Evolutionary conservation across 37 sponge, comb jelly and placozoan species (phyloP), one percentile per base, ranked within the genome.

Genomic region (Hormiphora californensis): DNA sequence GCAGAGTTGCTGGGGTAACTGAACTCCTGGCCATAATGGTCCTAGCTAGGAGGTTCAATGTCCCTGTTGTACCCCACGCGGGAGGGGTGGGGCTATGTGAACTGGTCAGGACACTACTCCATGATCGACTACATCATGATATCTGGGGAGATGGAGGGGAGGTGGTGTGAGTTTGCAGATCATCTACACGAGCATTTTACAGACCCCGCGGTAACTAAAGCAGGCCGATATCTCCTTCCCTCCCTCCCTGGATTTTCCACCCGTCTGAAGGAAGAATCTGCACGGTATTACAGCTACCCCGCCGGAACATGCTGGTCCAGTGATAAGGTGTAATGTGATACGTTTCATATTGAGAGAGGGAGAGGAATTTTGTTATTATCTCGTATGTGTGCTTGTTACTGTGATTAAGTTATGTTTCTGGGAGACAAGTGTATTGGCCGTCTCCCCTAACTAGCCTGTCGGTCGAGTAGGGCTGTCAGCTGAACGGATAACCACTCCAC

Each of bases 31-130:
- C 95, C 19, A 73, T 95, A 51, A 69, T 95, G 9, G 69, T 95
- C 9, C 89, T 95, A 86, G 95, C 95, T 34, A 86, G 87, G 22
- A 95, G 91, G 63, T 91, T 89, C 51, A 68, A 68, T 35, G 89
- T 95, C 5, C 95, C 95, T 9, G 95, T 95, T 33, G 91, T 92
- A 49, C 95, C 95, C 25, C 95, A 95, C 46, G 95, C 91, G 28
- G 95, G 95, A 0, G 95, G 95, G 19, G 93, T 92, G 44, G 95
- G 95, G 36, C 89, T 95, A 54, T 95, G 95, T 43, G 95, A 95
- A 54, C 86, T 88, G 46, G 95, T 92, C 0, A 89, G 89, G 34
- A n/a, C 95, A 95, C 63, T 68, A 93, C 35, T 86, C 91, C 7
- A 7, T 90, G 15, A 90, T 95, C 59, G 91, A 95, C 63, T 92